phyloP scores from a whole-genome alignment of 2,113 vertebrate genomes.

The Hyperoodon ampullatus region DNA sequence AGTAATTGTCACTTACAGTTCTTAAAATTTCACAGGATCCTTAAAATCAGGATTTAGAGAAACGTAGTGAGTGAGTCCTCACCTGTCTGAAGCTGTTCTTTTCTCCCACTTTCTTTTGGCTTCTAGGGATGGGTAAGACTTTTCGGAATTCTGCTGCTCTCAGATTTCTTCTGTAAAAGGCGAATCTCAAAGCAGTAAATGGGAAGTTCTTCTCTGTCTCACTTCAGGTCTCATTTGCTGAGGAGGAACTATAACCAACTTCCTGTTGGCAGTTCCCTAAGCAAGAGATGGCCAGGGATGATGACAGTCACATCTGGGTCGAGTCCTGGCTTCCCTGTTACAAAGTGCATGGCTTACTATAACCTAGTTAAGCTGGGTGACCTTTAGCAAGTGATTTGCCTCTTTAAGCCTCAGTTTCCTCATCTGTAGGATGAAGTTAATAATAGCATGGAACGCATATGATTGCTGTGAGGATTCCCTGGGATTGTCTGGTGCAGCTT shows the following conservation, averaged over 20 bases:
- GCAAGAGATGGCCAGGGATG: neutral
- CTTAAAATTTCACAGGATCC: conserved; percentile 8
- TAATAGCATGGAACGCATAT: neutral
- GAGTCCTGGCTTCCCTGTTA: neutral
- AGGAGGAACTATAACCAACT: conserved; percentile 15
- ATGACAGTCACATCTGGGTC: neutral
- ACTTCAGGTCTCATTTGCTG: conserved; percentile 19
- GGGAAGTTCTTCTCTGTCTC: neutral
- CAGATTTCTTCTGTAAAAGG: conserved; percentile 20
- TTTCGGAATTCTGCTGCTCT: neutral
- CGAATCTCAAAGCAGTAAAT: neutral
- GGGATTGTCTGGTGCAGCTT: neutral
- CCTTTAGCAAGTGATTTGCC: conserved; percentile 11
- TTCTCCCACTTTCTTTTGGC: neutral
- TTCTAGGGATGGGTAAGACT: conserved; percentile 5
- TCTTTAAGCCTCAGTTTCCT: conserved; percentile 60
- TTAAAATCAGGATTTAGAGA: conserved; percentile 26
- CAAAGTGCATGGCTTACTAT: neutral
- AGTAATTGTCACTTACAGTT: neutral
- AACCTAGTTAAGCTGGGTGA: neutral
- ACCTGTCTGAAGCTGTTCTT: neutral
- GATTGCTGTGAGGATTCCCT: neutral
- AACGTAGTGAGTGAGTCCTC: neutral
- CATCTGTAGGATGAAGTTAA: neutral
- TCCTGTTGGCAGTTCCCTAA: conserved; percentile 1